phyloP scores from a whole-genome alignment of 53 echinoderm and acorn worm species.

The Henricia sp. region DNA sequence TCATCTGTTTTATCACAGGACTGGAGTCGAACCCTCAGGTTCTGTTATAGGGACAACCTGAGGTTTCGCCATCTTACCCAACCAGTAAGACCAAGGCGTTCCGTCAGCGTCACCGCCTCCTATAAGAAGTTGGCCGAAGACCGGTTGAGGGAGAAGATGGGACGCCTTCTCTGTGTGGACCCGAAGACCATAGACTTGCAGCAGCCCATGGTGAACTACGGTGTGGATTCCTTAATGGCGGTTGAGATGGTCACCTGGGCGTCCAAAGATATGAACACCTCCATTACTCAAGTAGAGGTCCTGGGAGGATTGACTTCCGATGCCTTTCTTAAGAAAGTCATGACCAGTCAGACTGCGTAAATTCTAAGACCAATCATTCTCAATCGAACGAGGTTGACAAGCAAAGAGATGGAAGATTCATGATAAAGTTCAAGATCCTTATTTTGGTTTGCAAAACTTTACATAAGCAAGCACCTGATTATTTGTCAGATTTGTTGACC shows the following conservation, averaged over 20 bases:
- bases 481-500: no score
- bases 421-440: no score
- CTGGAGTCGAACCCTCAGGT: conserved; percentile 69
- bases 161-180: conserved; percentile 71
- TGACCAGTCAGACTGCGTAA: conserved; percentile 23
- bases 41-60: conserved; percentile 58
- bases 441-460: not conserved
- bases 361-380: not conserved
- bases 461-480: not conserved
- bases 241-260: conserved; percentile 95
- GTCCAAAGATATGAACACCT: conserved; percentile 71
- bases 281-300: conserved; percentile 88
- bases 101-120: not conserved
- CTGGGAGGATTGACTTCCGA: conserved; percentile 85
- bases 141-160: conserved; percentile 67
- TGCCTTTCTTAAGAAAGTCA: conserved; percentile 68
- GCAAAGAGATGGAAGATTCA: not conserved
- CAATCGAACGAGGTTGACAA: not conserved
- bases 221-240: conserved; percentile 93
- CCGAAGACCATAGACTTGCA: conserved; percentile 76
- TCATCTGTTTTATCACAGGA: conserved; percentile 57
- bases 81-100: conserved; percentile 20
- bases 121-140: not conserved
- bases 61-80: conserved; percentile 73
- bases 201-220: conserved; percentile 92